Evolutionary conservation across 2,888 invertebrate species (phyloP), one percentile per base, ranked within the genome.

Genomic region (Leptura quadrifasciata): DNA sequence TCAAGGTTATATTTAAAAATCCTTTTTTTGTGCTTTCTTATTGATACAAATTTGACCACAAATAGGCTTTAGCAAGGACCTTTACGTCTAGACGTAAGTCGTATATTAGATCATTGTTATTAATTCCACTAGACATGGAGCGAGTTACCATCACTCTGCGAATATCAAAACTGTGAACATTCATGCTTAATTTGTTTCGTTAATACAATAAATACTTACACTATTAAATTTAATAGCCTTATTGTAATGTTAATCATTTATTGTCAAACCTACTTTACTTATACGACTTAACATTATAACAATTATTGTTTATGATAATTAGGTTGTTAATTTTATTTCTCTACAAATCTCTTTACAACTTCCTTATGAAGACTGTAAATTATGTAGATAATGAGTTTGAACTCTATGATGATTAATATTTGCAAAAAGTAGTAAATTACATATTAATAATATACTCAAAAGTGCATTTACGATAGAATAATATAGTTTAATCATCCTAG

Each of bases 291-390:
- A 58, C 58, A 69, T 20, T 18, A 69, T 20, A 24, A 55, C 57
- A 58, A 69, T 57, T 27, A 69, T 69, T 69, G 69, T 69, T 69
- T 69, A 69, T 58, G 57, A 57, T 69, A 69, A 69, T 69, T 69
- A 35, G 57, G 18, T 57, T 57, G 57, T 69, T 58, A 69, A 69
- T 69, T 69, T 69, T 58, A 69, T 69, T 69, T 35, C 17, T 27
- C 17, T 69, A 69, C 57, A 18, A 69, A 69, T 69, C 69, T 68
- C 31, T 52, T 65, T 58, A 58, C 58, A 58, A 69, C 69, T 69
- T 69, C 69, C 69, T 69, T 58, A 69, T 69, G 69, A 58, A 9
- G 35, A 27, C 24, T 21, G 58, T 69, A 69, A 69, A 69, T 69
- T 69, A 69, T 69, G 58, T 58, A 58, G 57, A 58, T 69, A 69